phyloP scores from a whole-genome alignment of 2,113 vertebrate species.

The Microcebus lehilahytsara region DNA sequence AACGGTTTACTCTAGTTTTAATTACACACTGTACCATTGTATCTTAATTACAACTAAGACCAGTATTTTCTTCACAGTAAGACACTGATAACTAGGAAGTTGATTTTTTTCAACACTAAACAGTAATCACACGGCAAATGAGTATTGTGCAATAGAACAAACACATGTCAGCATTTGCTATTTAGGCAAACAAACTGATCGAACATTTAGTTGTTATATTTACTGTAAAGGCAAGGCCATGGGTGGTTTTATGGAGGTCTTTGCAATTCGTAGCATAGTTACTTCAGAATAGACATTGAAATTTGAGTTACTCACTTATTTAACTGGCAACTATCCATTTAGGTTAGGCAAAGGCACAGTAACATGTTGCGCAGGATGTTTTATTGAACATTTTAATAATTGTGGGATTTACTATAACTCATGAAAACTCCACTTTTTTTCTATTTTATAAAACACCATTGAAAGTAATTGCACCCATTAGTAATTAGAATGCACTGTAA shows the following conservation, averaged over 20 bases:
- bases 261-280: constrained; percentile 87
- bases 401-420: constrained; percentile 82
- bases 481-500: constrained; percentile 88
- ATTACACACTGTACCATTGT: constrained; percentile 86
- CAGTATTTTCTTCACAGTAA: constrained; percentile 85
- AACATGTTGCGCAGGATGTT: constrained; percentile 84
- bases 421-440: constrained; percentile 81
- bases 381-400: constrained; percentile 80
- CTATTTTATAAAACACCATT: constrained; percentile 85
- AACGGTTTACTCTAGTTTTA: constrained; percentile 87
- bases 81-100: constrained; percentile 83
- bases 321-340: constrained; percentile 87
- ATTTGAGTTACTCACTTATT: constrained; percentile 82
- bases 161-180: constrained; percentile 84
- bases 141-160: constrained; percentile 86
- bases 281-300: constrained; percentile 85
- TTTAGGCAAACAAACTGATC: constrained; percentile 83
- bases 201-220: constrained; percentile 82
- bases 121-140: constrained; percentile 85
- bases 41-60: constrained; percentile 85
- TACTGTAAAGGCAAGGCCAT: constrained; percentile 90
- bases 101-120: constrained; percentile 80
- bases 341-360: constrained; percentile 89
- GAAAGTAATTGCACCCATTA: constrained; percentile 87
- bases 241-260: constrained; percentile 90